Evolutionary conservation across 2,888 invertebrate genomes (phyloP), one percentile per base, ranked within the genome.

Genomic region (Eilema depressum): DNA sequence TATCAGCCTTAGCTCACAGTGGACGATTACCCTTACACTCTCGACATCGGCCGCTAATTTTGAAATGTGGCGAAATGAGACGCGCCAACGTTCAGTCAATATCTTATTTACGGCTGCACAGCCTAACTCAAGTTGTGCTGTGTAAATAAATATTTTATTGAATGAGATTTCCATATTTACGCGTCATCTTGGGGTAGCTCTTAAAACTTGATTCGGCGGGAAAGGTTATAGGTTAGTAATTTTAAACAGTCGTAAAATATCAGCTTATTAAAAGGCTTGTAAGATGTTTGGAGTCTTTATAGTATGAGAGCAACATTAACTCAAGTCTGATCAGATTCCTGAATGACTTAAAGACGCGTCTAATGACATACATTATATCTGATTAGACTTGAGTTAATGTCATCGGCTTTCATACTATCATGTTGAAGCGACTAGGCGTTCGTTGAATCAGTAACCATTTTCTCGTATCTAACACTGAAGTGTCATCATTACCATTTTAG

Each of bases 21-120:
- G 57, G 56, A 66, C 26, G 7, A 20, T 28, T 76, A 63, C 64
- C 69, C 63, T 64, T 80, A 83, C 76, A 81, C 80, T 77, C 69
- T 68, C 75, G 75, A 80, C 84, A 86, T 87, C 80, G 84, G 75
- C 81, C 81, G 87, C 86, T 89, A 89, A 89, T 89, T 88, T 88
- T 88, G 86, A 87, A 89, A 88, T 88, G 89, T 87, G 86, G 87
- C 81, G 84, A 86, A 89, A 86, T 87, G 86, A 87, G 88, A 84
- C 80, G 83, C 83, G 79, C 74, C 78, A 74, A 76, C 77, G 69
- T 76, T 75, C 79, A 79, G 73, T 28, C 66, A 74, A 83, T 75
- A 71, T 75, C 68, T 81, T 76, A 79, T 81, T 81, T 82, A 81
- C 78, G 74, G 72, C 73, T 71, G 73, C 64, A 68, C 71, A 74